phyloP scores from a whole-genome alignment of 2,797 vertebrate genomes.

The Melanotaenia nigrans region DNA sequence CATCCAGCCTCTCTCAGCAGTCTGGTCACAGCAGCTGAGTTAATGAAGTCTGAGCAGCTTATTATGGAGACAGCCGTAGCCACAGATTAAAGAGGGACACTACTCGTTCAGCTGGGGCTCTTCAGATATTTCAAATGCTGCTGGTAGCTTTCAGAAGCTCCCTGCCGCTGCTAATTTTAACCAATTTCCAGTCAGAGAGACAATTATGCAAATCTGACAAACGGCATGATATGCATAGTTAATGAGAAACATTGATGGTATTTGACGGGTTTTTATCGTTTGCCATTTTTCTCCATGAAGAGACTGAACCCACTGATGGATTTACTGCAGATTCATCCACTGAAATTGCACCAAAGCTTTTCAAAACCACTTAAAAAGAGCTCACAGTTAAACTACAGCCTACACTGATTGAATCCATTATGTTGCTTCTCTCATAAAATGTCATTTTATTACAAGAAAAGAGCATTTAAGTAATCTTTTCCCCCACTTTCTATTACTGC shows the following conservation, averaged over 20 bases:
- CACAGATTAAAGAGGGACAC: constrained; percentile 38
- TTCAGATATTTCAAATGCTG: constrained; percentile 2
- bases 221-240: constrained; percentile 29
- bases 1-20: constrained; percentile 52
- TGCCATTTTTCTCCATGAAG: constrained; percentile 1
- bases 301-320: constrained; percentile 5
- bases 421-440: constrained; percentile 1
- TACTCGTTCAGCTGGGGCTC: constrained; percentile 12
- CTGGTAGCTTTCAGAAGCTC: background rate
- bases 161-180: constrained; percentile 21
- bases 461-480: background rate
- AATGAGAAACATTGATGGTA: constrained; percentile 6
- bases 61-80: constrained; percentile 50
- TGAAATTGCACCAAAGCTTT: constrained; percentile 3
- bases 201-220: constrained; percentile 52
- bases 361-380: constrained; percentile 13
- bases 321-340: background rate
- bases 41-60: constrained; percentile 67
- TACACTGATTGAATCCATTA: background rate
- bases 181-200: constrained; percentile 18
- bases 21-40: constrained; percentile 59
- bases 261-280: background rate
- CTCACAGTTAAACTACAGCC: background rate
- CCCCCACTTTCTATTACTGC: background rate
- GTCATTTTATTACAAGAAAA: constrained; percentile 7